Evolutionary conservation across 37 sponge, comb jelly and placozoan genomes (phyloP).

Genomic region (Geodia barretti): DNA sequence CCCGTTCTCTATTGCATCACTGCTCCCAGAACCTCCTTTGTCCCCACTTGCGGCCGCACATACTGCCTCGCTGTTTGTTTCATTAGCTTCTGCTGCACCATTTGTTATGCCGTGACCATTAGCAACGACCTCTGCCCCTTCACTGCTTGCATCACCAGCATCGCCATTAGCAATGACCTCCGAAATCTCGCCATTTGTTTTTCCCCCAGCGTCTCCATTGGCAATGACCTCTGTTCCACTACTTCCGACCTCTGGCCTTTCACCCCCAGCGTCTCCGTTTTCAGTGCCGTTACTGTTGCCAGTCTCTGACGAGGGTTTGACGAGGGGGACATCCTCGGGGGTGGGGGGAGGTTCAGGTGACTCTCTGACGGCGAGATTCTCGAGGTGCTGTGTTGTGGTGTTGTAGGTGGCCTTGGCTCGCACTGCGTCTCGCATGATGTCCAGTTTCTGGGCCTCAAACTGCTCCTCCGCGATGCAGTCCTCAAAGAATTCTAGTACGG

Average conservation of each 20-base stretch:
- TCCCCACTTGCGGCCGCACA: no score
- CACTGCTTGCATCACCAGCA: neutral
- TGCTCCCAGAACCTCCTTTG: no score
- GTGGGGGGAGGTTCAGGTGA: neutral
- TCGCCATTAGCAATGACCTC: neutral
- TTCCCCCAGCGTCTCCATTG: neutral
- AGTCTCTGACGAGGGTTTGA: no score
- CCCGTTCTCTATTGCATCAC: no score
- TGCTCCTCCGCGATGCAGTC: slow-evolving; percentile 90
- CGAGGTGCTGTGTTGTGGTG: neutral
- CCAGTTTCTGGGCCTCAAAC: slow-evolving; percentile 87
- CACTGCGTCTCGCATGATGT: slow-evolving; percentile 88
- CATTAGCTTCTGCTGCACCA: neutral
- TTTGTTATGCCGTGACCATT: neutral
- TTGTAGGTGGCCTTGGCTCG: slow-evolving; percentile 51
- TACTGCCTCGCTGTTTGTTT: neutral
- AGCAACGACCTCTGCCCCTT: neutral
- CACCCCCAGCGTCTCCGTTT: no score
- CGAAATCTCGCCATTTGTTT: neutral
- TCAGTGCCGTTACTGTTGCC: no score
- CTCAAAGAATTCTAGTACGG: slow-evolving; percentile 90
- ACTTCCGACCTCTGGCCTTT: no score
- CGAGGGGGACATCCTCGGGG: neutral
- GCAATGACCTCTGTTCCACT: no score
- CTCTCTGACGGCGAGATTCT: neutral